Base-by-base conservation (phyloP, 1,140 invertebrate species). In the Achroia grisella region DNA sequence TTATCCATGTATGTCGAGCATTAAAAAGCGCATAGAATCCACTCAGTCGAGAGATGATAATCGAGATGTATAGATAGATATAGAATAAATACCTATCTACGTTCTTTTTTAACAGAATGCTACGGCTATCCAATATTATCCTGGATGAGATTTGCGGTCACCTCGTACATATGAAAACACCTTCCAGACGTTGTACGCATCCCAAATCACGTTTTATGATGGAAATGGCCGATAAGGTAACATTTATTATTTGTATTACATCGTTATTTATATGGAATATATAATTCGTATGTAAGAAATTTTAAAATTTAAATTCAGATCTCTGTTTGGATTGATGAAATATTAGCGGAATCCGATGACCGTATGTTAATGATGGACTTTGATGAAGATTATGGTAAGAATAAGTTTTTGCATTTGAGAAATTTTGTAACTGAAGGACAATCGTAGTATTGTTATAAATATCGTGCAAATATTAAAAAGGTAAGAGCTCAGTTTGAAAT, bases 301-400 rank as follows among this genome's bases (percentile, higher is more conserved):
- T 31, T 5, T 17, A 29, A 10, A 14, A 40, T 17, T 36, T n/a
- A 40, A 30, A 1, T 8, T 5, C 44, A 84, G 80, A 55, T 84
- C 42, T 73, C 76, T 1, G 67, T 81, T 32, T 84, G 80, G 80
- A 82, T 82, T 6, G 78, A 81, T 33, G 73, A 82, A 59, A 72
- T 84, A 15, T 61, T 84, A 10, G 46, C 60, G 9, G 80, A 82
- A 31, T 80, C 76, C 15, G 77, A 82, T 15, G 78, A 82, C 34
- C 58, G 78, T 2, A 79, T 85, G 76, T 48, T 85, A 10, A 80
- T 85, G 76, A 82, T 81, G 78, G 81, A 85, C 42, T 79, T 69
- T 35, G 78, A 82, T 34, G 81, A 85, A 52, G 81, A 85, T 30
- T 73, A 81, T 12, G 81, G 81, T 85, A 62, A 62, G 62, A 23